Percentiles rank a stretch among this genome's conserved stretches.
phyloP scores from a whole-genome alignment of 2,113 vertebrate genomes.

The Muscicapa adusta region DNA sequence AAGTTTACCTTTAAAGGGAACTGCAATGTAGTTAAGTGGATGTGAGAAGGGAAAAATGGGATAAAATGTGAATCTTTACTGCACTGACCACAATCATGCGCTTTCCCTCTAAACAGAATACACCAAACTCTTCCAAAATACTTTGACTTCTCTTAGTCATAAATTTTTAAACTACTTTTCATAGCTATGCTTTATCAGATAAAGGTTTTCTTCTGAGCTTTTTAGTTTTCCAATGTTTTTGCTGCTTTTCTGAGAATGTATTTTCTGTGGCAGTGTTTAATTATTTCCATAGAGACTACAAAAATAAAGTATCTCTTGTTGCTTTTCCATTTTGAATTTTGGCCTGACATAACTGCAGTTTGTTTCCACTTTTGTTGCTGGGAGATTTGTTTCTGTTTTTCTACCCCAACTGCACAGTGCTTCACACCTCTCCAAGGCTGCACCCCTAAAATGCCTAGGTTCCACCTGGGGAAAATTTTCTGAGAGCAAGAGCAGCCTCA shows the following conservation, averaged over 20 bases:
- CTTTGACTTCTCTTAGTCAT: background rate
- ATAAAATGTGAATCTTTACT: background rate
- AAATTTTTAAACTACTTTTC: background rate
- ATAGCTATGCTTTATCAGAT: background rate
- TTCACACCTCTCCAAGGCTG: background rate
- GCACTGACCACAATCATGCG: fast-evolving
- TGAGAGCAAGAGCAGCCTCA: background rate
- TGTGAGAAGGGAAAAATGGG: background rate
- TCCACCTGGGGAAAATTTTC: background rate
- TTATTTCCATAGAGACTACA: background rate
- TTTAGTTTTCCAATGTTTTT: background rate
- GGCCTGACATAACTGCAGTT: background rate
- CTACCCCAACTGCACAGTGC: fast-evolving
- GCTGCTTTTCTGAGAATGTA: background rate
- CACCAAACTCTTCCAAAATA: background rate
- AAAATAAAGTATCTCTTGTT: background rate
- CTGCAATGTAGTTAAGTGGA: background rate
- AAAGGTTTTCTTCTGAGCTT: background rate
- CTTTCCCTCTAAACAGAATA: background rate
- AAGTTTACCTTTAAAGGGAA: background rate
- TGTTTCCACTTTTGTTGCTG: background rate
- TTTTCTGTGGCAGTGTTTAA: background rate
- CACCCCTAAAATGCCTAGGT: fast-evolving
- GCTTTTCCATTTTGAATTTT: background rate
- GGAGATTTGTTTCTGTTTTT: background rate